Conservation (phyloP, 2,888 invertebrate genomes). For the Anthophora plumipes region DNA sequence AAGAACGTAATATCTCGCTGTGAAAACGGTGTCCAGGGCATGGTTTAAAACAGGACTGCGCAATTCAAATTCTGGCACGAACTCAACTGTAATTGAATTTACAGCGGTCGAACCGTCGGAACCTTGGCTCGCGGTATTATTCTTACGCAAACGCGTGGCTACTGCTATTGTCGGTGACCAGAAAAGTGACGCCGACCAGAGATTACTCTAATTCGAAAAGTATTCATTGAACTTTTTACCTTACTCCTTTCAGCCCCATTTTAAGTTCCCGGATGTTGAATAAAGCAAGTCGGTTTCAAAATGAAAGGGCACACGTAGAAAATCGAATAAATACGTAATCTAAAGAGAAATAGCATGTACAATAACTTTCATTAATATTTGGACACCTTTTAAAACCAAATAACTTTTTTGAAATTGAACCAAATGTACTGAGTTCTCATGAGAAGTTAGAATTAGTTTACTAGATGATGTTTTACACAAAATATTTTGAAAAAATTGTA, state of each 20-base stretch:
- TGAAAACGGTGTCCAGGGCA: constrained; percentile 37
- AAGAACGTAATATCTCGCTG: constrained; percentile 46
- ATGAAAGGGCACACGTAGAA: too few species aligned
- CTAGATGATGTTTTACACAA: too few species aligned
- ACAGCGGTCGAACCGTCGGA: constrained; percentile 38
- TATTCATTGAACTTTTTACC: neutral
- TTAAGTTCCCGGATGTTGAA: neutral
- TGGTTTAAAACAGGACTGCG: constrained; percentile 44
- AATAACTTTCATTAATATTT: too few species aligned
- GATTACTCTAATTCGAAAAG: neutral
- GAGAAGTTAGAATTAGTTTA: too few species aligned
- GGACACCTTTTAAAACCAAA: too few species aligned
- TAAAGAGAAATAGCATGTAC: too few species aligned
- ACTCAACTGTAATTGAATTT: constrained; percentile 53
- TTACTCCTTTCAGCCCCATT: neutral
- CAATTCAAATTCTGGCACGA: constrained; percentile 54
- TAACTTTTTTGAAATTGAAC: too few species aligned
- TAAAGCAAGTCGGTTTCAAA: neutral
- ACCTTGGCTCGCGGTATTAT: constrained; percentile 36
- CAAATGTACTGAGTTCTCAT: too few species aligned
- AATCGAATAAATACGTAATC: too few species aligned
- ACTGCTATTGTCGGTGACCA: constrained; percentile 8
- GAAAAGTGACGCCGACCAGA: constrained; percentile 6
- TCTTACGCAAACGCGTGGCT: constrained; percentile 41
- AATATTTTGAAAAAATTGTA: too few species aligned